These are phyloP conservation scores for Peromyscus aztecus DNA, from an alignment of 2,797 vertebrate genomes.

Conservation along the genomic window DNA sequence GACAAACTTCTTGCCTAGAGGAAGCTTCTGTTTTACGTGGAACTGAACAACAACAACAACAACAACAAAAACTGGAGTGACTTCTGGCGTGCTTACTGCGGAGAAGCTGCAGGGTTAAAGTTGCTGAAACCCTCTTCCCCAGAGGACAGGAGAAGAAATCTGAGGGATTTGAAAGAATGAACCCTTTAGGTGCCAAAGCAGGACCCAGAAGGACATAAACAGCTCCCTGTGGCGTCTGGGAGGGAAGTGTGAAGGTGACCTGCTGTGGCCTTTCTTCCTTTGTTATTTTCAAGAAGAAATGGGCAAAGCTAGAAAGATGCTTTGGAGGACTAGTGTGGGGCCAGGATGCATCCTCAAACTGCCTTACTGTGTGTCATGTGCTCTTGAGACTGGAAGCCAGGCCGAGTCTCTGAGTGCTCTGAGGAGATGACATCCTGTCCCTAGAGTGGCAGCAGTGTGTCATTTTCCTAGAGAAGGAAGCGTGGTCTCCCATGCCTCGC, in stretches of 20 bases:
- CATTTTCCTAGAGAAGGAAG: fast-evolving
- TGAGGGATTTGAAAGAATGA: not conserved
- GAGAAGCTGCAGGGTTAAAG: not conserved
- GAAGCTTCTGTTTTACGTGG: not conserved
- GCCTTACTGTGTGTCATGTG: not conserved
- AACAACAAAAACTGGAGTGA: not conserved
- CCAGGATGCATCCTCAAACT: not conserved
- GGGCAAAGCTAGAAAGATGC: not conserved
- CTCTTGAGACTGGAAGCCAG: not conserved
- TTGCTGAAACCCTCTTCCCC: not conserved
- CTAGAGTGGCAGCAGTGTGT: not conserved
- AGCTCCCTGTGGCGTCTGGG: fast-evolving
- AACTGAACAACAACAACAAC: not conserved
- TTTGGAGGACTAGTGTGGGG: not conserved
- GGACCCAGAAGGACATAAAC: not conserved
- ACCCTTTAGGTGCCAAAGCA: not conserved
- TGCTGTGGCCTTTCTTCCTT: not conserved
- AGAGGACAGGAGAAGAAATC: not conserved
- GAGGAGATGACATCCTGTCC: not conserved
- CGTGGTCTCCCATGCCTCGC: fast-evolving
- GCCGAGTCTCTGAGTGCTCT: not conserved
- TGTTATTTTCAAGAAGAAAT: not conserved
- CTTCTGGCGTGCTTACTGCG: not conserved
- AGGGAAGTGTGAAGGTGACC: fast-evolving
- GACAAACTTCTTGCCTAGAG: not conserved